Evolutionary conservation across 35 echinoderm and acorn worm genomes (phyloP).

Genomic region (Lytechinus pictus): DNA sequence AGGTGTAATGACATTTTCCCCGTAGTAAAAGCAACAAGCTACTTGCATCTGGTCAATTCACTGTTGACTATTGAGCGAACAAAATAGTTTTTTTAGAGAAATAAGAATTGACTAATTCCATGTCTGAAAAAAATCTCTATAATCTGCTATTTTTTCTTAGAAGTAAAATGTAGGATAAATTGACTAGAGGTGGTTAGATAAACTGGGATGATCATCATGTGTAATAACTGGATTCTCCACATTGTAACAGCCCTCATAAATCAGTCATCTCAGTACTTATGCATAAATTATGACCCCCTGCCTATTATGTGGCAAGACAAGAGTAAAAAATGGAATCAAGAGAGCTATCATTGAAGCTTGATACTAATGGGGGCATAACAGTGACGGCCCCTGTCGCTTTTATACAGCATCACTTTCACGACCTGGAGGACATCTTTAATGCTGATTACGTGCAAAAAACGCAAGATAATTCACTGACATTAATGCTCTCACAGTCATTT

Average conservation of each 20-base stretch:
- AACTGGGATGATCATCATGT: not conserved
- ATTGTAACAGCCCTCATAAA: not conserved
- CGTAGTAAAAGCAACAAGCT: too few species aligned
- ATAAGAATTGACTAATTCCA: too few species aligned
- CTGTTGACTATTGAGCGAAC: too few species aligned
- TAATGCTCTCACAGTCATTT: not conserved
- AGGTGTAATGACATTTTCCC: too few species aligned
- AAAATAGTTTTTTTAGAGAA: too few species aligned
- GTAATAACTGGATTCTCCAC: not conserved
- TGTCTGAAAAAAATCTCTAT: too few species aligned
- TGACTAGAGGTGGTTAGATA: not conserved
- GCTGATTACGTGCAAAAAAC: conserved; percentile 18
- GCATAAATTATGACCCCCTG: not conserved
- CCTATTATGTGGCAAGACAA: not conserved
- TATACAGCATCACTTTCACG: not conserved
- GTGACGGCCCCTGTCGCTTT: not conserved
- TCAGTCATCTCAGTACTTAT: not conserved
- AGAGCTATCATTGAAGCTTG: not conserved
- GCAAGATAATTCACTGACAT: conserved; percentile 9
- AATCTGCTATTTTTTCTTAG: not conserved
- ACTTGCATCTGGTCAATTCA: too few species aligned
- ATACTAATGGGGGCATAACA: conserved; percentile 1
- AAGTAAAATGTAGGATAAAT: not conserved
- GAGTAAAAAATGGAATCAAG: not conserved
- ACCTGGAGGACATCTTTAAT: not conserved